Percentiles rank a stretch among this genome's conserved stretches.
These are phyloP conservation scores for Eumaeus atala DNA, from an alignment of 1,140 invertebrate genomes.

Conservation along the genomic window DNA sequence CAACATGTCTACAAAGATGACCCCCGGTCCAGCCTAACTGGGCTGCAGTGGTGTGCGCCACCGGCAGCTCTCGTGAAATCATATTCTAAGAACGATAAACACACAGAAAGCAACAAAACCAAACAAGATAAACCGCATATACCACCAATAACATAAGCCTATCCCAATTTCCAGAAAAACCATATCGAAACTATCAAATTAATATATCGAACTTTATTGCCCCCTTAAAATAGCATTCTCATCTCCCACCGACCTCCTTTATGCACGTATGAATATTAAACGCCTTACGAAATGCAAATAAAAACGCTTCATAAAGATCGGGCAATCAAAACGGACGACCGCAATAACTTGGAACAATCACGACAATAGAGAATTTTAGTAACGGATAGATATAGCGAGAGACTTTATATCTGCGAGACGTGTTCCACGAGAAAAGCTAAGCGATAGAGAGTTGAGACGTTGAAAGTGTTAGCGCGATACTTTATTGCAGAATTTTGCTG, in stretches of 20 bases:
- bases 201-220: neutral
- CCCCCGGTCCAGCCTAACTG: no score
- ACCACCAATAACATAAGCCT: no score
- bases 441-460: no score
- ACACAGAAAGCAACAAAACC: no score
- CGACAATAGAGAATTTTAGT: conserved; percentile 30
- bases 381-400: conserved; percentile 23
- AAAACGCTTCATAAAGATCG: conserved; percentile 29
- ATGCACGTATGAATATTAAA: conserved; percentile 13
- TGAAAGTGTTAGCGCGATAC: no score
- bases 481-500: no score
- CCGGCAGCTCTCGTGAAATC: no score
- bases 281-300: conserved; percentile 23
- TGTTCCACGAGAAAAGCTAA: conserved; percentile 1
- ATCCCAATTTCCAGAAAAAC: neutral
- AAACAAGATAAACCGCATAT: no score
- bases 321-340: conserved; percentile 20
- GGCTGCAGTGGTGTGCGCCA: no score
- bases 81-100: no score
- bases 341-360: conserved; percentile 29
- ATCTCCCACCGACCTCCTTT: neutral
- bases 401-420: conserved; percentile 22
- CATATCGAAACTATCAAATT: conserved; percentile 1
- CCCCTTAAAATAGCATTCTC: neutral
- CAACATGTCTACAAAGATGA: no score